phyloP scores from a whole-genome alignment of 2,113 vertebrate species.

The Coregonus clupeaformis region DNA sequence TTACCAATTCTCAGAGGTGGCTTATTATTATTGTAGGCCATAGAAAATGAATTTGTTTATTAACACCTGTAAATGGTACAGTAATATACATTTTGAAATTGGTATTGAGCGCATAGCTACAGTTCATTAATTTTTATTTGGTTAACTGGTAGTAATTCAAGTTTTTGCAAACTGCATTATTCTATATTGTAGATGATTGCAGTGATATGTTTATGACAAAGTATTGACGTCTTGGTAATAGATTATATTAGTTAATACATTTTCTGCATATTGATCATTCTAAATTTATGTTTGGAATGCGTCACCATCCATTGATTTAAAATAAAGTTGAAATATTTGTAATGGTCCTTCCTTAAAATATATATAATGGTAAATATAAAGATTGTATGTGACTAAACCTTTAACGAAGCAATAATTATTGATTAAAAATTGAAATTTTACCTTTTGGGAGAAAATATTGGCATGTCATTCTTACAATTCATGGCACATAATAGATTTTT shows the following conservation, averaged over 20 bases:
- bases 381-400: conserved; percentile 5
- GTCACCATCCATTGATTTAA: conserved; percentile 32
- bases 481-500: neutral
- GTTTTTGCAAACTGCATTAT: neutral
- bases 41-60: too few species aligned
- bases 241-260: conserved; percentile 36
- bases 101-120: too few species aligned
- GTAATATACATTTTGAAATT: too few species aligned
- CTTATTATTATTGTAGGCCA: too few species aligned
- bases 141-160: too few species aligned
- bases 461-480: neutral
- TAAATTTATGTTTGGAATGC: conserved; percentile 19
- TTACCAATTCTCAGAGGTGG: too few species aligned
- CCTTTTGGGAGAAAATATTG: neutral
- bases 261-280: conserved; percentile 25
- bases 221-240: conserved; percentile 34
- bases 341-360: conserved; percentile 29
- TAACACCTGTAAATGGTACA: too few species aligned
- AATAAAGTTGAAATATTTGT: conserved; percentile 34
- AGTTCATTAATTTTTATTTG: neutral
- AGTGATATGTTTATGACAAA: conserved; percentile 22
- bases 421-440: conserved; percentile 13
- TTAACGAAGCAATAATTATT: conserved; percentile 29
- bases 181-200: neutral
- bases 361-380: conserved; percentile 33